These are phyloP conservation scores for Pelvicachromis taeniatus DNA, from an alignment of 2,113 vertebrate genomes.

Conservation along the genomic window DNA sequence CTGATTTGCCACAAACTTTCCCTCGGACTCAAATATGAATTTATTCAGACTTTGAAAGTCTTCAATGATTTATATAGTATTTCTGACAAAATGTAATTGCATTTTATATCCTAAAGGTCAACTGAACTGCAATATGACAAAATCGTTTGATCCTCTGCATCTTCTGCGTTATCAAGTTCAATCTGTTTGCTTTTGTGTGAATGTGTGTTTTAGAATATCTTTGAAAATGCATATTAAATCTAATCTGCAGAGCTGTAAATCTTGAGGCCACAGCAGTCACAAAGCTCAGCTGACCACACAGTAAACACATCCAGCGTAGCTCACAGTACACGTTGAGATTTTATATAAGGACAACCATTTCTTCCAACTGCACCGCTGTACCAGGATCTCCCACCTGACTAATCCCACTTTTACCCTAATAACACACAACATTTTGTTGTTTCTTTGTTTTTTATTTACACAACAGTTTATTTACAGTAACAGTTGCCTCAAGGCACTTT, in stretches of 20 bases:
- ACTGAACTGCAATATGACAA: background rate
- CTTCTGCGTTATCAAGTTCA: background rate
- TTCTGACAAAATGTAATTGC: background rate
- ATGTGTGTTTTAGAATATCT: background rate
- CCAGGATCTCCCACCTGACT: background rate
- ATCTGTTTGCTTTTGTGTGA: background rate
- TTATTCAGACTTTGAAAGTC: background rate
- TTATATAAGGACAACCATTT: background rate
- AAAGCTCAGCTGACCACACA: background rate
- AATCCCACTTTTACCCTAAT: fast-evolving
- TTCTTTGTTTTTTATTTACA: background rate
- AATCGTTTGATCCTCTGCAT: background rate
- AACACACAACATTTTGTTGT: background rate
- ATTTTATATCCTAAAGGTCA: background rate
- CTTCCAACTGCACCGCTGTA: background rate
- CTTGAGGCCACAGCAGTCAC: background rate
- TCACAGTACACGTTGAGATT: background rate
- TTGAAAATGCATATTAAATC: background rate
- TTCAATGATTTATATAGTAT: background rate
- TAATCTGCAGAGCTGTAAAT: background rate
- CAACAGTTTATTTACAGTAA: background rate
- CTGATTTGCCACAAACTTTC: background rate
- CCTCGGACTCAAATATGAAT: background rate
- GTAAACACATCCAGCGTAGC: background rate
- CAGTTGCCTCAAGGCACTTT: background rate